These are phyloP conservation scores for Chaetogeoica ovagalla DNA, from an alignment of 2,888 invertebrate genomes.

Conservation along the genomic window DNA sequence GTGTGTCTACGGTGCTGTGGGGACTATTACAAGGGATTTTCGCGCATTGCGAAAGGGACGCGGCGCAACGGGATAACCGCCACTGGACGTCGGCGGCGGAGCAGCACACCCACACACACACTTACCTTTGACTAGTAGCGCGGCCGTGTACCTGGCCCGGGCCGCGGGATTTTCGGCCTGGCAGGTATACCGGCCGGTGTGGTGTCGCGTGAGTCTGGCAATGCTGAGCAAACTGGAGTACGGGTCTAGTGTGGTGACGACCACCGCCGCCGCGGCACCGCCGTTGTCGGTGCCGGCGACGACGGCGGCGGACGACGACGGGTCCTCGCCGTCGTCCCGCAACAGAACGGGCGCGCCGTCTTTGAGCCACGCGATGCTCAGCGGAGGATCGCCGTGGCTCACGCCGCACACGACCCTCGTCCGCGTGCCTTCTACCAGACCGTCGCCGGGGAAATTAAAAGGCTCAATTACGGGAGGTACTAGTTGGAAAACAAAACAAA, in stretches of 20 bases:
- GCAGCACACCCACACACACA: constrained; percentile 60
- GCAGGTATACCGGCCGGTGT: constrained; percentile 78
- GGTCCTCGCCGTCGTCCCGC: constrained; percentile 57
- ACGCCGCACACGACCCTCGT: constrained; percentile 80
- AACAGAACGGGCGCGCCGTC: constrained; percentile 68
- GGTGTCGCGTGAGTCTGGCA: constrained; percentile 73
- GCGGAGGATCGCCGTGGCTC: constrained; percentile 78
- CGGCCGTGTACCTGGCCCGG: constrained; percentile 77
- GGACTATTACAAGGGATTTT: no score
- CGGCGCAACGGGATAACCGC: no score
- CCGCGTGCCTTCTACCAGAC: constrained; percentile 79
- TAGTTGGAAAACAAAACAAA: constrained; percentile 58
- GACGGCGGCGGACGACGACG: constrained; percentile 58
- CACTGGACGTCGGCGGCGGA: no score
- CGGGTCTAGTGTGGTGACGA: constrained; percentile 73
- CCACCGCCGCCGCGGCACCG: constrained; percentile 61
- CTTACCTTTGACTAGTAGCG: constrained; percentile 81
- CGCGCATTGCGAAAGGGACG: no score
- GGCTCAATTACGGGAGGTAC: constrained; percentile 85
- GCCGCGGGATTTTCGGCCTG: constrained; percentile 78
- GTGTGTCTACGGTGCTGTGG: no score
- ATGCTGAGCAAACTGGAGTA: constrained; percentile 78
- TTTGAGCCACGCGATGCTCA: constrained; percentile 80
- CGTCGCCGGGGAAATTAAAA: constrained; percentile 77
- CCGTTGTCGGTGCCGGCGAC: neutral